A percentile compares a stretch with the other conserved stretches of the same genome.
Conservation (phyloP, 2,113 vertebrate genomes). For the Pollachius pollachius region DNA sequence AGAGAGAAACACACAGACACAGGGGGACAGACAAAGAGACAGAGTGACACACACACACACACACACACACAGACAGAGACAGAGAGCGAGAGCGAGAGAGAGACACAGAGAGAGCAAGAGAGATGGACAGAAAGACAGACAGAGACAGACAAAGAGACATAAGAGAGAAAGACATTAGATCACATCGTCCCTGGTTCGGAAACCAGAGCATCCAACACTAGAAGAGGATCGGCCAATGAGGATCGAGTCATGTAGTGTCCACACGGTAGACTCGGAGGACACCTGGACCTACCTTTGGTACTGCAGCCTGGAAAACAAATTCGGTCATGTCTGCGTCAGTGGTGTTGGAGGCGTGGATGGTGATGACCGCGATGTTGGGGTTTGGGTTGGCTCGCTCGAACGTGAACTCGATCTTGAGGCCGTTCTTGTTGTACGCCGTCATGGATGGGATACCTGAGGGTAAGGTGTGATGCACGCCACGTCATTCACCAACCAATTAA, state of each 20-base stretch:
- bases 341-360: constrained; percentile 94
- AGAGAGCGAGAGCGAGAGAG: no score
- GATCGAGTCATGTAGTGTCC: no score
- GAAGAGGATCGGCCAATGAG: background rate
- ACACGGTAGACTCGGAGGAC: no score
- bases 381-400: constrained; percentile 97
- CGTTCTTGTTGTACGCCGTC: constrained; percentile 97
- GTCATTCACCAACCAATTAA: background rate
- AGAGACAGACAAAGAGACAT: no score
- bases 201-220: background rate
- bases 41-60: no score
- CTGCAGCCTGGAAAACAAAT: constrained; percentile 99
- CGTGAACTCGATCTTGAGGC: constrained; percentile 97
- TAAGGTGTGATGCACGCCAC: constrained; percentile 20
- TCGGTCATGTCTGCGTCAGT: constrained; percentile 96
- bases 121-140: no score
- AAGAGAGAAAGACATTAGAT: no score
- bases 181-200: no score
- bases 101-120: no score
- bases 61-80: no score
- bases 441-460: constrained; percentile 90
- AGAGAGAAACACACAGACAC: no score
- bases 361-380: constrained; percentile 94
- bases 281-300: constrained; percentile 92
- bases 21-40: no score